Evolutionary conservation across 2,113 vertebrate genomes (phyloP).

Genomic region (Cottus gobio): DNA sequence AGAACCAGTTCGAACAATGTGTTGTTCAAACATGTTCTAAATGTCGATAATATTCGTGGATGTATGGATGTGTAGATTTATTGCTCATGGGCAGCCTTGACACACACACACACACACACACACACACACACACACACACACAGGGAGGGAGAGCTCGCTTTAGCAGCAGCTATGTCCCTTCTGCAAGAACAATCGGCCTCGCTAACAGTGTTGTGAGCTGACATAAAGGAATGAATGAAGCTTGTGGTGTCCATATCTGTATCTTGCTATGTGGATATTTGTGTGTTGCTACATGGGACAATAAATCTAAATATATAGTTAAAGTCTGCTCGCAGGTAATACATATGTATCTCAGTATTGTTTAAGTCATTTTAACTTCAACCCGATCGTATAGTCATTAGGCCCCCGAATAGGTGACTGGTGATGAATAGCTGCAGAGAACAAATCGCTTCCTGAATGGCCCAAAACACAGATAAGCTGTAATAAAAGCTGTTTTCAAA

Average conservation of each 20-base stretch:
- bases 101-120: too few species aligned
- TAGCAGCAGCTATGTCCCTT: neutral
- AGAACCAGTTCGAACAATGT: too few species aligned
- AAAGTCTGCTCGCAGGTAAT: slow-evolving; percentile 3
- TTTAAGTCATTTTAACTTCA: slow-evolving; percentile 5
- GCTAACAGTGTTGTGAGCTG: neutral
- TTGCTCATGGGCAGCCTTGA: neutral
- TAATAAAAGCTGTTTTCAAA: slow-evolving; percentile 41
- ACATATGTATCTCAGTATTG: neutral
- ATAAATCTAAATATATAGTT: neutral
- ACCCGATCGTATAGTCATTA: slow-evolving; percentile 16
- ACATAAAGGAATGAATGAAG: too few species aligned
- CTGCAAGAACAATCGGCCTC: neutral
- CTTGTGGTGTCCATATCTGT: neutral
- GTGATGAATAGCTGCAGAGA: slow-evolving; percentile 26
- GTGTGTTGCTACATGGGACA: too few species aligned
- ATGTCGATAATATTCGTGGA: neutral
- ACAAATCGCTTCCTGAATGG: slow-evolving; percentile 36
- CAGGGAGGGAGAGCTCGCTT: neutral
- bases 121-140: neutral
- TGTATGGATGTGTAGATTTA: neutral
- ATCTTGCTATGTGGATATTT: neutral
- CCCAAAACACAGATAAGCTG: slow-evolving; percentile 31
- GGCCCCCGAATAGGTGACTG: neutral
- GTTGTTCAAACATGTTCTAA: neutral